These are phyloP conservation scores for Oceanodroma tethys DNA, from an alignment of 2,113 vertebrate genomes.

Conservation along the genomic window DNA sequence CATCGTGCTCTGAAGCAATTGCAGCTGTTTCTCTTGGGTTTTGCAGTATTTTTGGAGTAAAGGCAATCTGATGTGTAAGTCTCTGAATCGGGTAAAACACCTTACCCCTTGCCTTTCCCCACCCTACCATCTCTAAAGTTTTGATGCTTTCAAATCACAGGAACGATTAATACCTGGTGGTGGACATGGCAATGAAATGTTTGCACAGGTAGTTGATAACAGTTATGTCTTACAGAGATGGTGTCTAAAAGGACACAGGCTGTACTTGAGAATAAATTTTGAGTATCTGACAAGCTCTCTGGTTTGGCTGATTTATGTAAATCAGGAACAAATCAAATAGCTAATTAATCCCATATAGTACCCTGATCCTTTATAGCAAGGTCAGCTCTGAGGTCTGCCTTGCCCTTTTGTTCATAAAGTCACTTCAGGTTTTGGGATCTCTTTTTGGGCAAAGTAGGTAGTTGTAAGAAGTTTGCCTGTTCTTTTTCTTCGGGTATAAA, in stretches of 20 bases:
- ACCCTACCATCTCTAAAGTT: neutral
- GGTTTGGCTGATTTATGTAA: neutral
- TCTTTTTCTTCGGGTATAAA: neutral
- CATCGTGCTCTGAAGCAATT: neutral
- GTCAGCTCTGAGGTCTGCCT: neutral
- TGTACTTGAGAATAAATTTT: neutral
- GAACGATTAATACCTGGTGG: accelerated
- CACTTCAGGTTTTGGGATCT: neutral
- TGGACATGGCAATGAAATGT: neutral
- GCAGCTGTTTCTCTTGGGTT: neutral
- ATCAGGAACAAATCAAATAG: neutral
- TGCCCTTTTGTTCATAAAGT: neutral
- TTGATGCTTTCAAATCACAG: neutral
- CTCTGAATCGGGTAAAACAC: neutral
- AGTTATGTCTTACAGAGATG: neutral
- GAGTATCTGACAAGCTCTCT: neutral
- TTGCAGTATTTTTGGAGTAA: neutral
- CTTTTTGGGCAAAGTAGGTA: neutral
- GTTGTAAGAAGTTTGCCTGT: neutral
- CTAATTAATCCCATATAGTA: neutral
- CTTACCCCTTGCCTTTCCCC: neutral
- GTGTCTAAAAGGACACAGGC: neutral
- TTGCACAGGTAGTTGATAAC: neutral
- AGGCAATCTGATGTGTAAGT: neutral
- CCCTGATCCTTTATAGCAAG: neutral